A percentile compares a stretch with the other conserved stretches of the same genome.
Conservation (phyloP, 2,113 vertebrate species). For the Eleginops maclovinus region DNA sequence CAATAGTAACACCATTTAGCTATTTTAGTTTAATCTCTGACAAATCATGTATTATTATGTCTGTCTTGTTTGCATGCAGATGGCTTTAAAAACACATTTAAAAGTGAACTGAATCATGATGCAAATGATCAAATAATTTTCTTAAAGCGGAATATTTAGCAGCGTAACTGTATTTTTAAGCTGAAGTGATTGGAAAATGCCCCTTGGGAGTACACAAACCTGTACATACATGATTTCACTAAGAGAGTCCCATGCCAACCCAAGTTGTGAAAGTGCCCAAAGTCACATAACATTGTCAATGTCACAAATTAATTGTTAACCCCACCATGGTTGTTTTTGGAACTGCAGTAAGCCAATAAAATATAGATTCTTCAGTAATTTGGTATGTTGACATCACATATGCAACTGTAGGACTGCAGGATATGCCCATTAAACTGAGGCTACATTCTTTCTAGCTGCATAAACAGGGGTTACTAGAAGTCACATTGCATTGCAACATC, state of each 20-base stretch:
- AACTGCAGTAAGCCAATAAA: not conserved
- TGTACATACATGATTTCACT: not conserved
- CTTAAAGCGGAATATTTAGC: not conserved
- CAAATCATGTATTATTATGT: not conserved
- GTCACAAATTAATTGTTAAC: not conserved
- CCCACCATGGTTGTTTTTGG: not conserved
- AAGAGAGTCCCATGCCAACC: not conserved
- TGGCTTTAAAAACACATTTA: not conserved
- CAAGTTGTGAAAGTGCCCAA: not conserved
- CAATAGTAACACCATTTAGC: not conserved
- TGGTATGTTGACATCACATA: not conserved
- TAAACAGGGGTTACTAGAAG: constrained; percentile 21
- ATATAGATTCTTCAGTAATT: not conserved
- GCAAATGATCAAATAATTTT: not conserved
- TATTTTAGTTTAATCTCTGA: not conserved
- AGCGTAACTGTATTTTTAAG: not conserved
- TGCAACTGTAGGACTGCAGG: not conserved
- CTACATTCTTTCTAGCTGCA: not conserved
- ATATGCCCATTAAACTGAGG: constrained; percentile 3
- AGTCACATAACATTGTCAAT: not conserved
- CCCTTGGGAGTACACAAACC: not conserved
- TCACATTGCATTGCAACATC: constrained; percentile 24
- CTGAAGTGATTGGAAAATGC: not conserved
- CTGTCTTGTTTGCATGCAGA: not conserved
- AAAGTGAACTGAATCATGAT: not conserved